These are phyloP conservation scores for Leptopilina boulardi DNA, from an alignment of 1,140 invertebrate genomes.

Conservation along the genomic window DNA sequence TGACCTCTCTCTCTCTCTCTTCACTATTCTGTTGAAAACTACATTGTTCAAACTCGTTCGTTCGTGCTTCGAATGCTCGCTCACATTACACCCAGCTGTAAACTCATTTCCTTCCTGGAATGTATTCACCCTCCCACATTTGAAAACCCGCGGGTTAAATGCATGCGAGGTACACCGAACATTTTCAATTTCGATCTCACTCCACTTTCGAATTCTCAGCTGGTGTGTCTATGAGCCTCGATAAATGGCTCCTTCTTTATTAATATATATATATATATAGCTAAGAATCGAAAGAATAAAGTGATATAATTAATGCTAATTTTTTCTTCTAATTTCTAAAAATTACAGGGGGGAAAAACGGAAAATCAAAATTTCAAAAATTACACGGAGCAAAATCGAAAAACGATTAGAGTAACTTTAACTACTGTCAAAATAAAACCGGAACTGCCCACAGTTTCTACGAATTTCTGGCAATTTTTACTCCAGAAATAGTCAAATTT, in stretches of 20 bases:
- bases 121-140: slow-evolving; percentile 27
- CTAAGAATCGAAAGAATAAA: no score
- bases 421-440: no score
- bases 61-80: slow-evolving; percentile 24
- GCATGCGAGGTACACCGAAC: slow-evolving; percentile 15
- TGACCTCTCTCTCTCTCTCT: slow-evolving; percentile 20
- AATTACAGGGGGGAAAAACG: no score
- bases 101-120: slow-evolving; percentile 31
- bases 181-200: slow-evolving; percentile 33
- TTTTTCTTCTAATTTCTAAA: no score
- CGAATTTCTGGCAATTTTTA: no score
- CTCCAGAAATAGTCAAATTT: no score
- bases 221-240: neutral
- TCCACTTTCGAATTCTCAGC: slow-evolving; percentile 31
- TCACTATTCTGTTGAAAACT: slow-evolving; percentile 14
- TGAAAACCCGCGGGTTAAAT: slow-evolving; percentile 22
- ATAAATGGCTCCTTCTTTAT: neutral
- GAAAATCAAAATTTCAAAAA: no score
- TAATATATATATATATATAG: no score
- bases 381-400: no score
- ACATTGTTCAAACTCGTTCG: slow-evolving; percentile 25
- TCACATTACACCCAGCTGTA: slow-evolving; percentile 27
- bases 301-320: no score
- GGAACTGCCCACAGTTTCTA: no score
- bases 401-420: no score